phyloP scores from a whole-genome alignment of 2,113 vertebrate species.

The Myocastor coypus region DNA sequence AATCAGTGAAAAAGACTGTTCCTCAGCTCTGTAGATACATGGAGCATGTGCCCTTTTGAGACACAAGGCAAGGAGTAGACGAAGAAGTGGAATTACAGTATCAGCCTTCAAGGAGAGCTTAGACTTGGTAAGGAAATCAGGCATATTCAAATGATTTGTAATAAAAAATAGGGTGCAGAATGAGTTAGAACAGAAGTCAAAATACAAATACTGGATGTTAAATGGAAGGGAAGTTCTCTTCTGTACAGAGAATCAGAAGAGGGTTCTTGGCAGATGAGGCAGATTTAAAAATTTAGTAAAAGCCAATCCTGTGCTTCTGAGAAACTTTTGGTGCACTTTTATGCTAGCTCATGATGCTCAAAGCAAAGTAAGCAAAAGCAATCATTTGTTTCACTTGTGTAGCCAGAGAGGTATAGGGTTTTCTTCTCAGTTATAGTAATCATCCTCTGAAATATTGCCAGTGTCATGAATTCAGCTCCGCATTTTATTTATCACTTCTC shows the following conservation, averaged over 20 bases:
- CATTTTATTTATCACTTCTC: slow-evolving; percentile 35
- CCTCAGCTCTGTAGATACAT: neutral
- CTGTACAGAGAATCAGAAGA: neutral
- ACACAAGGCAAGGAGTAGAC: neutral
- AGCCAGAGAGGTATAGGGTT: neutral
- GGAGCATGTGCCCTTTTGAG: neutral
- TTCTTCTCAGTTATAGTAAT: slow-evolving; percentile 57
- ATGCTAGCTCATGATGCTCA: neutral
- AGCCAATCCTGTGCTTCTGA: neutral
- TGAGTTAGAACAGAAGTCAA: neutral
- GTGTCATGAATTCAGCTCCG: neutral
- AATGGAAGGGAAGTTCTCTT: neutral
- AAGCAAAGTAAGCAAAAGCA: slow-evolving; percentile 22
- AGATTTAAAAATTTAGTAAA: neutral
- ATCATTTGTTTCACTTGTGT: slow-evolving; percentile 24
- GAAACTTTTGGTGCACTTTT: neutral
- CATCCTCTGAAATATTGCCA: slow-evolving; percentile 41
- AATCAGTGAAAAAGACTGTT: neutral
- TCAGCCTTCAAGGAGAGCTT: slow-evolving; percentile 39
- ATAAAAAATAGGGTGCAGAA: neutral
- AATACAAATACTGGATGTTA: neutral
- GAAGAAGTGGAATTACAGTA: neutral
- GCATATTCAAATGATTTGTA: neutral
- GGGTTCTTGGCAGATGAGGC: neutral
- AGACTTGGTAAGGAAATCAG: neutral